Evolutionary conservation across 2,113 vertebrate genomes (phyloP).

Genomic region (Casuarius casuarius): DNA sequence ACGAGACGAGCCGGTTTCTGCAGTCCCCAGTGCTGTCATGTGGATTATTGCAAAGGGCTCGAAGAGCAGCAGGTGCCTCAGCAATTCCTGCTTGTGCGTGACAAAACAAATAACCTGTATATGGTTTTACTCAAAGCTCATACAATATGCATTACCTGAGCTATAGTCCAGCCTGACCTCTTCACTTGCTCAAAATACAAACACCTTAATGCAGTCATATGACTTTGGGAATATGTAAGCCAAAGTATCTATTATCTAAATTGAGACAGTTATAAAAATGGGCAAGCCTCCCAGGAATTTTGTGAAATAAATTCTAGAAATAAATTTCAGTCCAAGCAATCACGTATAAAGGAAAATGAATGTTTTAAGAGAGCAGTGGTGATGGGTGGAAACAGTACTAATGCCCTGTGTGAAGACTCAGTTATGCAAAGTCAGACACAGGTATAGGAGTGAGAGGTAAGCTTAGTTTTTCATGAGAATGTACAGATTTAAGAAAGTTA

Average conservation of each 20-base stretch:
- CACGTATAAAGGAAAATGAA: rapidly evolving
- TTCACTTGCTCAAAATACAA: neutral
- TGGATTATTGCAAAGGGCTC: neutral
- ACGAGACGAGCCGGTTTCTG: neutral
- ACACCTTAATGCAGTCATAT: neutral
- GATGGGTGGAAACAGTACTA: neutral
- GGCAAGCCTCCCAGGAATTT: neutral
- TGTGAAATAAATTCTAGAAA: neutral
- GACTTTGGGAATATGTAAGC: neutral
- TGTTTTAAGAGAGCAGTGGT: neutral
- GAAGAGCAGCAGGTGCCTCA: rapidly evolving
- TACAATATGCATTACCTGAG: neutral
- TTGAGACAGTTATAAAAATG: neutral
- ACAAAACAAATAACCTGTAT: rapidly evolving
- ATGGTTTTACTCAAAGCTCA: neutral
- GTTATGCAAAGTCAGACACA: neutral
- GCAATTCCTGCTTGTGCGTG: neutral
- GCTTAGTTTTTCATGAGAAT: neutral
- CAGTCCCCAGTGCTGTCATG: neutral
- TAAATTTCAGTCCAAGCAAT: neutral
- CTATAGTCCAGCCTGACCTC: neutral
- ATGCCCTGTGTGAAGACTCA: neutral
- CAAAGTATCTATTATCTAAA: neutral
- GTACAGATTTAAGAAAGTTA: neutral
- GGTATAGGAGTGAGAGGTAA: neutral